Evolutionary conservation across 2,888 invertebrate genomes (phyloP), one percentile per base, ranked within the genome.

Genomic region (Lacanobia wlatinum): DNA sequence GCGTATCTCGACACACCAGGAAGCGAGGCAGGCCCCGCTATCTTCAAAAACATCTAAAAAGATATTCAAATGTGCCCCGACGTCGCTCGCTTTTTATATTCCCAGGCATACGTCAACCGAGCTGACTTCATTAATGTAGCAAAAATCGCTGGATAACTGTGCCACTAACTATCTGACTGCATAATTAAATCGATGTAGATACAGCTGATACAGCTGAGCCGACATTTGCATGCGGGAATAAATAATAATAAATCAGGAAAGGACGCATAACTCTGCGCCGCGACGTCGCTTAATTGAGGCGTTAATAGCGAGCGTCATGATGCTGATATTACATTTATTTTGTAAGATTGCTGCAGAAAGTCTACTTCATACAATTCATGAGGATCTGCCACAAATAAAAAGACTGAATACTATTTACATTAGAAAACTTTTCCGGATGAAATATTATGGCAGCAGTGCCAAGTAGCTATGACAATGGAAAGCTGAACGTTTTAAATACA

Each of bases 241-340:
- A 70, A 81, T 78, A 81, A 70, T 76, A 62, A 78, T 78, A 78
- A 87, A 87, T 90, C 84, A 84, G 58, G 59, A 67, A 70, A 48
- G 66, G 78, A 64, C 73, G 62, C 81, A 86, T 83, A 82, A 81
- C 85, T 87, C 84, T 84, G 46, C 56, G 65, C 58, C 48, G 73
- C 81, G 83, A 82, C 85, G 78, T 83, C 80, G 82, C 85, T 84
- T 88, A 88, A 90, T 88, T 87, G 90, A 87, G 89, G 80, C 84
- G 88, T 87, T 90, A 90, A 90, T 90, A 85, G 89, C 72, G 50
- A 61, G 79, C 83, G 82, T 82, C 88, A 84, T 83, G 87, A 82
- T 8, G 56, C 61, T 53, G 70, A 38, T 81, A 61, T 58, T 52
- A 43, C 61, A 38, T 48, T 43, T 23, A 21, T n/a, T 50, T 48